phyloP scores from a whole-genome alignment of 2,113 vertebrate species.

The Atlantisia rogersi region DNA sequence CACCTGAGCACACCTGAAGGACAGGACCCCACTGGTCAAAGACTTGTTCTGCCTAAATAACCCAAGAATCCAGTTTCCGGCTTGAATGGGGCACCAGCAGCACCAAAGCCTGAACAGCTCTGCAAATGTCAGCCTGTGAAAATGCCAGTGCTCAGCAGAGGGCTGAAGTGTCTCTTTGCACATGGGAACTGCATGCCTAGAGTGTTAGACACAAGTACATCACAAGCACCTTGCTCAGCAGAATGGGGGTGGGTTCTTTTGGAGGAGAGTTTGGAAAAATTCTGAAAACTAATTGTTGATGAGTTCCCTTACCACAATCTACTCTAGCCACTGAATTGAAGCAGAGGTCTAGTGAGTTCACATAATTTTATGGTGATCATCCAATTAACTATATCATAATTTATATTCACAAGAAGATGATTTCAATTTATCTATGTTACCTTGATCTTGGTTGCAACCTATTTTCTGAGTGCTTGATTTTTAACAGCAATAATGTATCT shows the following conservation, averaged over 20 bases:
- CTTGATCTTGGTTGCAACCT: neutral
- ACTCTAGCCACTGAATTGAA: neutral
- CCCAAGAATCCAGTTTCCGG: neutral
- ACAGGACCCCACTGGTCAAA: neutral
- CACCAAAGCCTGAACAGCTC: neutral
- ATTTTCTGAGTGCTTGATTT: neutral
- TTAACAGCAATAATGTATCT: neutral
- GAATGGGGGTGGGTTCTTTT: neutral
- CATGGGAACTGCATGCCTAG: neutral
- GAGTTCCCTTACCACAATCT: neutral
- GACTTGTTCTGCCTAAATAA: neutral
- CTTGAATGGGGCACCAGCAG: accelerated
- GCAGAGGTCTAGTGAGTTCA: neutral
- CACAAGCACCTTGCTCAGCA: neutral
- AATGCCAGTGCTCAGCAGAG: neutral
- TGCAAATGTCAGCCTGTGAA: neutral
- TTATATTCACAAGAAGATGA: neutral
- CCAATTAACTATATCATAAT: neutral
- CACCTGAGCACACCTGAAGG: neutral
- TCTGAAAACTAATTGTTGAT: neutral
- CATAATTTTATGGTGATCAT: neutral
- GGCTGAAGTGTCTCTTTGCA: neutral
- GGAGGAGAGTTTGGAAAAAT: neutral
- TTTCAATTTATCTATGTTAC: neutral
- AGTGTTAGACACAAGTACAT: neutral